Conservation (phyloP, 2,113 vertebrate genomes). For the Ciconia boyciana region DNA sequence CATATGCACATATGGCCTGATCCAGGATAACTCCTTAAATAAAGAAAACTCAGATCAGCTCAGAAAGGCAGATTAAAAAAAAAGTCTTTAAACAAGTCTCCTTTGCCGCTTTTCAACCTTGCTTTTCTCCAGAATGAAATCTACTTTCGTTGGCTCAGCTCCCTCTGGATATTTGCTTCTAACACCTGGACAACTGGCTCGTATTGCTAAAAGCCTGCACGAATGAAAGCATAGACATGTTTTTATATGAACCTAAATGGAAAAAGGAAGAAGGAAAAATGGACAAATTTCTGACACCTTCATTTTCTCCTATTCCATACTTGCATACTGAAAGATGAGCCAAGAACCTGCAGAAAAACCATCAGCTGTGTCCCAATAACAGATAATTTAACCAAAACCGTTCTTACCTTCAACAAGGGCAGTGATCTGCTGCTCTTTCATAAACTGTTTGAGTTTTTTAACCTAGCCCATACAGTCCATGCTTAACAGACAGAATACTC, state of each 20-base stretch:
- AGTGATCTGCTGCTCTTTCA: not conserved
- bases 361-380: not conserved
- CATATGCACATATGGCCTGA: rapidly evolving
- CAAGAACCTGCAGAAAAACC: not conserved
- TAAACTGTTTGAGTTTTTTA: not conserved
- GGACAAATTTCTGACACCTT: not conserved
- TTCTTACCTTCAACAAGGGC: not conserved
- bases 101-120: not conserved
- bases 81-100: not conserved
- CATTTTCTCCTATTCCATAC: not conserved
- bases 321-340: not conserved
- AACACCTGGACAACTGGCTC: not conserved
- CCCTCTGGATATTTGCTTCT: not conserved
- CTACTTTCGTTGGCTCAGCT: not conserved
- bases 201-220: not conserved
- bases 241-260: not conserved
- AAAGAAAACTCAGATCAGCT: not conserved
- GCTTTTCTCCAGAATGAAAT: not conserved
- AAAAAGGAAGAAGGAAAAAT: not conserved
- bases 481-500: not conserved
- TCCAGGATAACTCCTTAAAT: not conserved
- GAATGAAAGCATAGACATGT: not conserved
- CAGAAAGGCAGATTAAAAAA: not conserved
- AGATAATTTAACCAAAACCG: not conserved
- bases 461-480: rapidly evolving